phyloP scores from a whole-genome alignment of 2,888 invertebrate genomes.

The Allygus modestus region DNA sequence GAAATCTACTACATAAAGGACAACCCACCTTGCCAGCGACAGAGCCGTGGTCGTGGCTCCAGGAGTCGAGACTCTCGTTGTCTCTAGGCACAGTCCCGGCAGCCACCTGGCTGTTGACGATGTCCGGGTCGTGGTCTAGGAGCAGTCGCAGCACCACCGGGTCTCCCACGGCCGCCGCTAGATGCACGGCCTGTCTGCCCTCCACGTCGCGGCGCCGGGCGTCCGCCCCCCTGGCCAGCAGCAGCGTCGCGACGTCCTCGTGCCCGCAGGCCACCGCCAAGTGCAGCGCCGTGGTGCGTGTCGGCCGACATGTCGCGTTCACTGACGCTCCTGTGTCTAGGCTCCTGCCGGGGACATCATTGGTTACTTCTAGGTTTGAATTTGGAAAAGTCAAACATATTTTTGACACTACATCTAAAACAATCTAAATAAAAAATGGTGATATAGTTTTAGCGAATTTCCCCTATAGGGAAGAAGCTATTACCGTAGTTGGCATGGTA shows the following conservation, averaged over 20 bases:
- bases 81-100: conserved; percentile 38
- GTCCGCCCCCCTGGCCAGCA: conserved; percentile 75
- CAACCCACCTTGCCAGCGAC: conserved; percentile 54
- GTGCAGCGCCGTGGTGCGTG: conserved; percentile 76
- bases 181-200: conserved; percentile 76
- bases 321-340: conserved; percentile 75
- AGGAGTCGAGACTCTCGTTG: conserved; percentile 76
- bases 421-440: too few species aligned
- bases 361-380: too few species aligned
- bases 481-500: too few species aligned
- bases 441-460: too few species aligned
- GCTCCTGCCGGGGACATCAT: conserved; percentile 11
- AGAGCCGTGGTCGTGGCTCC: conserved; percentile 75
- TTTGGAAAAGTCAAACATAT: too few species aligned
- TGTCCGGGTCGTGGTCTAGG: conserved; percentile 29
- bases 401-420: too few species aligned
- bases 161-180: conserved; percentile 77
- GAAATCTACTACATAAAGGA: too few species aligned
- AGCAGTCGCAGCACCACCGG: conserved; percentile 68
- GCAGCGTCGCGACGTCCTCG: conserved; percentile 74
- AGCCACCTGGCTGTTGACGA: conserved; percentile 44
- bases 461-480: too few species aligned
- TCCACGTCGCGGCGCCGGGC: conserved; percentile 75
- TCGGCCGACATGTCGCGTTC: conserved; percentile 76
- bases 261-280: conserved; percentile 73